Percentiles rank a stretch among this genome's conserved stretches.
Conservation (phyloP, 2,113 vertebrate species). For the Eptatretus burgeri region DNA sequence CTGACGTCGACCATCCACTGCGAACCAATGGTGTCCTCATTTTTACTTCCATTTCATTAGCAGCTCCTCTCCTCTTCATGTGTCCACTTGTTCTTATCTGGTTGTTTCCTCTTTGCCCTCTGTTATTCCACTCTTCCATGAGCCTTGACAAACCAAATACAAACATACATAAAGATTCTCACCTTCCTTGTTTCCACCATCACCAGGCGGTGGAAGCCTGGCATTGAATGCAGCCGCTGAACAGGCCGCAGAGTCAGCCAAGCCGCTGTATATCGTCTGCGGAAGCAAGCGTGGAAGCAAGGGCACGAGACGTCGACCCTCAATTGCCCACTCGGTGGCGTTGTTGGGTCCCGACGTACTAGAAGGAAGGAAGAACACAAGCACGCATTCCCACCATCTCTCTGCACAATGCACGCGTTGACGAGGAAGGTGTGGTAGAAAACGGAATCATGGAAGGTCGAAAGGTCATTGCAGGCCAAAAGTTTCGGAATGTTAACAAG, state of each 20-base stretch:
- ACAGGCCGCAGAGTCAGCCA: slow-evolving; percentile 61
- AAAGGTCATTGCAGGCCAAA: no score
- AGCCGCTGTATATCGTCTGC: slow-evolving; percentile 76
- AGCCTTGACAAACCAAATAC: no score
- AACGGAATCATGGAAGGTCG: no score
- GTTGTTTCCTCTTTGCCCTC: no score
- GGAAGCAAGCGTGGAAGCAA: slow-evolving; percentile 83
- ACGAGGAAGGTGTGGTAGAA: neutral
- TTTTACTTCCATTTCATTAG: no score
- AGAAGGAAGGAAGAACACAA: slow-evolving; percentile 8
- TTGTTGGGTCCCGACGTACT: slow-evolving; percentile 96
- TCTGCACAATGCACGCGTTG: no score
- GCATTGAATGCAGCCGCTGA: slow-evolving; percentile 63
- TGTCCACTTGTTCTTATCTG: no score
- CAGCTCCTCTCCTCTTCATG: no score
- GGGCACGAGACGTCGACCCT: slow-evolving; percentile 69
- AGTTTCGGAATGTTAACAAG: no score
- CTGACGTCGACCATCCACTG: no score
- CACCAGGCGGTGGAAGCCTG: slow-evolving; percentile 48
- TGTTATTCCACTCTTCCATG: no score
- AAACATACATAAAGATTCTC: slow-evolving; percentile 12
- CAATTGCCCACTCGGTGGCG: slow-evolving; percentile 84
- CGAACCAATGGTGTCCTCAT: no score
- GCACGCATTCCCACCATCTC: neutral
- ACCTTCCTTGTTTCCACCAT: slow-evolving; percentile 95